Base-by-base conservation (phyloP, 2,797 vertebrate species). In the Synanceia verrucosa region DNA sequence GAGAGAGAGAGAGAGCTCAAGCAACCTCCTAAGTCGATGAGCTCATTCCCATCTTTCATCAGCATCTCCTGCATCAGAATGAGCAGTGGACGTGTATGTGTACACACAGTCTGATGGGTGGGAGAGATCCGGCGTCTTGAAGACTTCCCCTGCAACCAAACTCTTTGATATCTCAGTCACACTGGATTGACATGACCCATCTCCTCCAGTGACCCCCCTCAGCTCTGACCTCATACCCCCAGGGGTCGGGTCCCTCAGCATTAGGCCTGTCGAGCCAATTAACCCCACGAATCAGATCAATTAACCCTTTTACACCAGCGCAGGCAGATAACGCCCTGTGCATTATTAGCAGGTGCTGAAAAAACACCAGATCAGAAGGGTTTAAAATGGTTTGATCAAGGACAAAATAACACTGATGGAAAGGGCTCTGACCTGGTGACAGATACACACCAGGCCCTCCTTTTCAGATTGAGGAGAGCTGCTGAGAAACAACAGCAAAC, bases 11-110 rank as follows among this genome's bases (percentile, higher is more conserved):
- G 58, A 64, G 70, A 73, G 63, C 88, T 85, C 73, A 75, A 79
- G 84, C 69, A 68, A 73, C 70, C 71, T 65, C 71, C 69, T 43
- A 75, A 76, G 62, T 78, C 77, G 69, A 82, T 79, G 85, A 83
- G 79, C 85, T 87, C 84, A 82, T 81, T 85, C 83, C 72, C 72
- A 81, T 78, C 76, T 81, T 86, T 73, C 84, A 82, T 88, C 82
- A 85, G 68, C 82, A 61, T 78, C 75, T 71, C 65, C 82, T 86
- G 85, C 81, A 83, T 86, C 26, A 9, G 67, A 89, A 91, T 85
- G 80, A 89, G 86, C 65, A 31, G 76, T 9, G 56, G n/a, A 62
- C 70, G 33, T 71, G 70, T 62, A 36, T 60, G 66, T 70, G 46
- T 62, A 46, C 71, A 55, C 39, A 13, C 39, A 70, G 50, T 65